A percentile compares a stretch with the other conserved stretches of the same genome.
These are phyloP conservation scores for Erebia palarica DNA, from an alignment of 2,888 invertebrate species.

Conservation along the genomic window DNA sequence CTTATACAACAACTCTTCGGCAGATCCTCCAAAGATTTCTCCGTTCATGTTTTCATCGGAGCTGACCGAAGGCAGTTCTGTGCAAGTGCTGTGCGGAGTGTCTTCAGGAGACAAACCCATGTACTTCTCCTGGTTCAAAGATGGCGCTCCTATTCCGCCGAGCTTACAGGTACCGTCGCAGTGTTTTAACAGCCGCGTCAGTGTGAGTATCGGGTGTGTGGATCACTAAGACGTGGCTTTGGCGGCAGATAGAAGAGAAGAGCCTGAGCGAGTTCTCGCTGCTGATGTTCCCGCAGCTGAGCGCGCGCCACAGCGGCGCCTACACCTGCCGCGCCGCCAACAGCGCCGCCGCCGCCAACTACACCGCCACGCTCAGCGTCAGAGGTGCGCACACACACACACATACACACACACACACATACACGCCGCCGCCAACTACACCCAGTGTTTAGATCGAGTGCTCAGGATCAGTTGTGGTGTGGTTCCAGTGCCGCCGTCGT, in stretches of 20 bases:
- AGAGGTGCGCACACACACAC: slow-evolving; percentile 77
- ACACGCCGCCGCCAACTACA: no score
- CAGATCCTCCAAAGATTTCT: slow-evolving; percentile 92
- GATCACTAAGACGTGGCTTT: not conserved
- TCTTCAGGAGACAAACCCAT: slow-evolving; percentile 87
- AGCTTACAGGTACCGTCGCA: slow-evolving; percentile 78
- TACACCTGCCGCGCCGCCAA: slow-evolving; percentile 88
- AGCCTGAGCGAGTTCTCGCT: slow-evolving; percentile 87
- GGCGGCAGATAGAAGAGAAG: slow-evolving; percentile 83
- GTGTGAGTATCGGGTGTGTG: not conserved
- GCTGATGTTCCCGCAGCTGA: slow-evolving; percentile 86
- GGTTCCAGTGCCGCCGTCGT: slow-evolving; percentile 86
- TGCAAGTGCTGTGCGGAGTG: slow-evolving; percentile 90
- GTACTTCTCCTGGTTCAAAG: slow-evolving; percentile 86
- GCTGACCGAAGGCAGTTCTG: slow-evolving; percentile 90
- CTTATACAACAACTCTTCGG: not conserved
- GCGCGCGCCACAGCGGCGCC: slow-evolving; percentile 85
- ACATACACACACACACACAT: no score
- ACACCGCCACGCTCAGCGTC: slow-evolving; percentile 85
- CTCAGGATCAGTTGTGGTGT: no score
- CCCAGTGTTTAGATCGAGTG: no score
- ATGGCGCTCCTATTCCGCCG: slow-evolving; percentile 83
- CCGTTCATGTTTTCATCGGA: slow-evolving; percentile 92
- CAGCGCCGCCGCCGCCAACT: slow-evolving; percentile 85
- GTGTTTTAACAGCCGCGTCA: not conserved